Evolutionary conservation across 2,113 vertebrate genomes (phyloP), one percentile per base, ranked within the genome.

Genomic region (Myrmecophaga tridactyla): DNA sequence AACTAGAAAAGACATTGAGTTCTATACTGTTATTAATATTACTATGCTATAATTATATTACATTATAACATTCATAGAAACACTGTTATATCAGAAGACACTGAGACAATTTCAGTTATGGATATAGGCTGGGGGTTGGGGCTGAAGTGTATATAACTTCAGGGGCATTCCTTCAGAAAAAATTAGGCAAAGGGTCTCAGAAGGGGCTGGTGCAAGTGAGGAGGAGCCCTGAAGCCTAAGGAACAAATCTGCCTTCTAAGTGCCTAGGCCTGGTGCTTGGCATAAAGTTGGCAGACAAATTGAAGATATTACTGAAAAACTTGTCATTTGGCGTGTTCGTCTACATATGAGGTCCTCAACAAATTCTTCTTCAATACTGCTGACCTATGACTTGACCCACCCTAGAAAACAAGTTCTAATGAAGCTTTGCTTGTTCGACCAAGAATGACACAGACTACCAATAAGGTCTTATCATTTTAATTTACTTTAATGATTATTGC

Each of bases 401-500:
- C 15, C 25, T 73, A 75, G 48, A 56, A 96, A 86, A 95, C 51
- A 78, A 70, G 67, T 86, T 82, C 51, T 86, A 78, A 89, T 48
- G 36, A 90, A 73, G 20, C 86, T 94, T 14, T 90, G 43, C 46
- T 20, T 43, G 70, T 75, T 76, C 65, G 89, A 67, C 17, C 53
- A 97, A 96, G 73, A 95, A 97, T 58, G 89, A 95, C 96, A 96
- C 95, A 96, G 65, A 97, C 56, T 91, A 43, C 69, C 67, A 91
- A 25, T 1, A 90, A 96, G 95, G 96, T 97, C 97, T 98, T 97
- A 98, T 93, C 97, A 96, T 98, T 97, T 98, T 98, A 98, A 98
- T 98, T 97, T 97, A 98, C 92, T 98, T 98, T 98, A 98, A 98
- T 98, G 98, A 98, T 98, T 99, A 99, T 99, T 99, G 98, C 98